Conservation (phyloP, 2,113 vertebrate genomes). For the Calidris pygmaea region DNA sequence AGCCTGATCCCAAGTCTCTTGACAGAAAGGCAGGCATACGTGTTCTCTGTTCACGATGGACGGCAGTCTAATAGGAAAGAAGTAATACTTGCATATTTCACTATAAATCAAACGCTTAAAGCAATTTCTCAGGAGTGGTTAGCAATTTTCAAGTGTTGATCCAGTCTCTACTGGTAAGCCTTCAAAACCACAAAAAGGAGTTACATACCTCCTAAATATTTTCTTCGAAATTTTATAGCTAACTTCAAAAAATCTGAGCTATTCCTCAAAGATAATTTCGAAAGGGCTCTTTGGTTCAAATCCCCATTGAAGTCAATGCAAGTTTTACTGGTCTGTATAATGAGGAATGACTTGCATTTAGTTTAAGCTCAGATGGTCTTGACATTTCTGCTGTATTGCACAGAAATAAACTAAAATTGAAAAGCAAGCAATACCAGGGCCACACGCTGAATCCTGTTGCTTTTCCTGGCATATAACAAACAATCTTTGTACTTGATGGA, state of each 20-base stretch:
- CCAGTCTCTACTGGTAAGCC: not conserved
- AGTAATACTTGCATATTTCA: not conserved
- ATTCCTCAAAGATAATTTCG: not conserved
- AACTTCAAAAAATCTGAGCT: not conserved
- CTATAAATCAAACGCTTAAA: not conserved
- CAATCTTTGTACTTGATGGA: not conserved
- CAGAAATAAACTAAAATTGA: not conserved
- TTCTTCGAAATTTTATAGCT: not conserved
- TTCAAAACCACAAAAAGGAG: not conserved
- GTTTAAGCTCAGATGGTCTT: not conserved
- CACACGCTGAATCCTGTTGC: not conserved
- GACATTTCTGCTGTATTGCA: not conserved
- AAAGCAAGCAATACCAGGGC: not conserved
- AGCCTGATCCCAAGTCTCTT: not conserved
- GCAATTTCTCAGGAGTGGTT: not conserved
- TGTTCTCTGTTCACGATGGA: not conserved
- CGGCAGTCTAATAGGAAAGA: not conserved
- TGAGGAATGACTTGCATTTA: not conserved
- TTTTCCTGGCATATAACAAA: not conserved
- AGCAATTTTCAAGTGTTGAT: not conserved
- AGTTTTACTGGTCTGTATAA: not conserved
- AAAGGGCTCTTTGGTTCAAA: not conserved
- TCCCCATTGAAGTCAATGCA: not conserved
- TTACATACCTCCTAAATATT: not conserved
- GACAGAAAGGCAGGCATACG: not conserved